Conservation (phyloP, 2,797 vertebrate species). For the Mastacembelus armatus region DNA sequence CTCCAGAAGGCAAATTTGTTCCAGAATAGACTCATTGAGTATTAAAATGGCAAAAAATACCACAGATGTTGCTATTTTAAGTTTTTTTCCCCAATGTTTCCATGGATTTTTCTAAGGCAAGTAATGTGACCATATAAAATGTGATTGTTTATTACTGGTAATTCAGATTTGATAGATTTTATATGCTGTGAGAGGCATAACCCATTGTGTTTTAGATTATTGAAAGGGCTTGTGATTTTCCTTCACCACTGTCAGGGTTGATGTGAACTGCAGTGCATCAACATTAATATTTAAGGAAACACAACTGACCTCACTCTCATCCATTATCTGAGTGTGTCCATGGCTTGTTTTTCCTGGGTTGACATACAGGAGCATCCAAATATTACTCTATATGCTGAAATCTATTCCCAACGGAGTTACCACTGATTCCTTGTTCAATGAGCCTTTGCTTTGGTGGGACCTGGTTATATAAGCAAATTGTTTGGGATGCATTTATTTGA, state of each 20-base stretch:
- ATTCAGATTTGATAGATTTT: background rate
- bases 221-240: conserved; percentile 71
- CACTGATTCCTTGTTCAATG: conserved; percentile 42
- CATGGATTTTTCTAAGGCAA: background rate
- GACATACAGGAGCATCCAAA: conserved; percentile 56
- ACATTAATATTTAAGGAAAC: conserved; percentile 80
- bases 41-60: conserved; percentile 65
- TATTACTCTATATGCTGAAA: conserved; percentile 46
- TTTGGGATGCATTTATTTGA: conserved; percentile 8
- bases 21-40: conserved; percentile 76
- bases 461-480: conserved; percentile 25
- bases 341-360: conserved; percentile 68
- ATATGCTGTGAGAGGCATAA: background rate
- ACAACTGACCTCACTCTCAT: conserved; percentile 68
- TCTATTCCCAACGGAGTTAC: no score
- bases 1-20: conserved; percentile 77
- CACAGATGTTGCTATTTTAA: conserved; percentile 36
- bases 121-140: background rate
- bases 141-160: background rate
- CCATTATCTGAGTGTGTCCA: conserved; percentile 76
- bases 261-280: conserved; percentile 74
- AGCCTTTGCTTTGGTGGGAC: conserved; percentile 23
- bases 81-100: conserved; percentile 23
- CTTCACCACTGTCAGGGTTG: conserved; percentile 63
- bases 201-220: conserved; percentile 70